A percentile compares a stretch with the other conserved stretches of the same genome.
Evolutionary conservation across 2,797 vertebrate genomes (phyloP).

Genomic region (Onychomys leucogaster): DNA sequence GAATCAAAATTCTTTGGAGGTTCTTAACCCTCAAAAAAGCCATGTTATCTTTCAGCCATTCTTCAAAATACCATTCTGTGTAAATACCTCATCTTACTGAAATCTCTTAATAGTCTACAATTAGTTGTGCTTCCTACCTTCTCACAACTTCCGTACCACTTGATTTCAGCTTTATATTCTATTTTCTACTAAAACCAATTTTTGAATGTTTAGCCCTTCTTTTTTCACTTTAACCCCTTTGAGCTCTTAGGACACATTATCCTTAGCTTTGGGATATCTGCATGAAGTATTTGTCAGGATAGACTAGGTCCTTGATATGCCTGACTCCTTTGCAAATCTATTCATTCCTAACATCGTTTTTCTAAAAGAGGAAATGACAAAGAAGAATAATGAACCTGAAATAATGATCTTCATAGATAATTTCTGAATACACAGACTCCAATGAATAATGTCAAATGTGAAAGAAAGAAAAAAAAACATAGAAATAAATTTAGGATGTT

Average conservation of each 20-base stretch:
- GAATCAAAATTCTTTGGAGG: background rate
- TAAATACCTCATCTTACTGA: background rate
- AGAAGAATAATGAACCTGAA: background rate
- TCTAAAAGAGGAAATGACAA: background rate
- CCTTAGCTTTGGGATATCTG: background rate
- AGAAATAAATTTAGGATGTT: background rate
- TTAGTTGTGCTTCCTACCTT: background rate
- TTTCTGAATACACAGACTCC: background rate
- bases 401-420: background rate
- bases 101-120: background rate
- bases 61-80: background rate
- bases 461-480: slow-evolving; percentile 21
- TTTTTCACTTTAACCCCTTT: background rate
- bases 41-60: background rate
- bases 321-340: background rate
- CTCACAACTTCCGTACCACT: background rate
- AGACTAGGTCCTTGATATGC: background rate
- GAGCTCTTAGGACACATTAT: background rate
- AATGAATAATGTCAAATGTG: background rate
- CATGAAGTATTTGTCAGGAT: background rate
- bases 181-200: background rate
- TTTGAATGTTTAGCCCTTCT: background rate
- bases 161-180: background rate
- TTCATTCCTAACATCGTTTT: background rate
- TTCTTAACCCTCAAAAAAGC: background rate